phyloP scores from a whole-genome alignment of 2,797 vertebrate genomes.

The Kryptolebias ocellatus region DNA sequence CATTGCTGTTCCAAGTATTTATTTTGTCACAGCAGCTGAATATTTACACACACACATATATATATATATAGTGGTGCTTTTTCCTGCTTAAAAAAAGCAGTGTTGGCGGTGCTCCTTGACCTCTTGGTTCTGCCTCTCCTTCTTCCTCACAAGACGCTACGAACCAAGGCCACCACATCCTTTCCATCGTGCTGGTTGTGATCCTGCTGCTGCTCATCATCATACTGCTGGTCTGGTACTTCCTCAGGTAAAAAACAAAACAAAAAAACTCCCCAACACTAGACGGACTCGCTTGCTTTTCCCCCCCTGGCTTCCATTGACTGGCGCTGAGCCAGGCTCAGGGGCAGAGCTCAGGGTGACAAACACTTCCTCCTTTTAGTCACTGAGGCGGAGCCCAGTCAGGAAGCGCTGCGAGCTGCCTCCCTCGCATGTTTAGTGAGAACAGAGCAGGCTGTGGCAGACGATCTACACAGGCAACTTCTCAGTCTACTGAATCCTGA shows the following conservation, averaged over 20 bases:
- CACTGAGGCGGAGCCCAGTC: constrained; percentile 70
- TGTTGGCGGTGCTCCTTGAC: constrained; percentile 51
- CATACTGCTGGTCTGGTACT: constrained; percentile 87
- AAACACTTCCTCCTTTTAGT: constrained; percentile 78
- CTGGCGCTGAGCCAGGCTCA: constrained; percentile 50
- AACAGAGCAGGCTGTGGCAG: constrained; percentile 50
- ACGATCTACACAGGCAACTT: constrained; percentile 28
- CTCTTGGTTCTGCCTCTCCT: constrained; percentile 60
- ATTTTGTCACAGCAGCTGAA: constrained; percentile 37
- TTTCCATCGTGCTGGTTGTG: constrained; percentile 85
- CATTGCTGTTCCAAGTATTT: constrained; percentile 39
- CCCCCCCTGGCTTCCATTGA: constrained; percentile 10
- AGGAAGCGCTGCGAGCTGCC: constrained; percentile 68
- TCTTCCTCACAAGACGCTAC: constrained; percentile 74
- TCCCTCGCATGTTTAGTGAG: constrained; percentile 67
- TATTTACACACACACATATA: constrained; percentile 2
- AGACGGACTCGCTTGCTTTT: constrained; percentile 7
- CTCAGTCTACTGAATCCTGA: constrained; percentile 32
- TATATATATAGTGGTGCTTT: constrained; percentile 3
- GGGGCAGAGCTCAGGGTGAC: constrained; percentile 72
- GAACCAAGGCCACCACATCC: constrained; percentile 54
- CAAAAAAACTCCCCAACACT: not conserved
- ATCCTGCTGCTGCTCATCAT: constrained; percentile 84
- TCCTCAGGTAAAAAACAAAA: constrained; percentile 86
- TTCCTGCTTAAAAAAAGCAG: constrained; percentile 49